Percentiles rank a stretch among this genome's conserved stretches.
These are phyloP conservation scores for Cerceris rybyensis DNA, from an alignment of 2,888 invertebrate species.

Conservation along the genomic window DNA sequence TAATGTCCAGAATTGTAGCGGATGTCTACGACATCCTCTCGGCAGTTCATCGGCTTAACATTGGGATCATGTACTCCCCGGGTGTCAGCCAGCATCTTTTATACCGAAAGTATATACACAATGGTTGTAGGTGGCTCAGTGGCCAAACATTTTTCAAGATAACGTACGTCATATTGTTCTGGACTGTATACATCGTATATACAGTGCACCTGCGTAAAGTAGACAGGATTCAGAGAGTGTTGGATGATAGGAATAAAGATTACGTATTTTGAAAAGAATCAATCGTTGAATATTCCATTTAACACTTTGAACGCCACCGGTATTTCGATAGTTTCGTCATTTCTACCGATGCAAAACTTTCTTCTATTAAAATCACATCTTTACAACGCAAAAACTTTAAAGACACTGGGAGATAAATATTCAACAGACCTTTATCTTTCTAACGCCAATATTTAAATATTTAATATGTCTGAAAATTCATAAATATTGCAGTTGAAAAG, in stretches of 20 bases:
- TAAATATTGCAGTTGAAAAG: too few species aligned
- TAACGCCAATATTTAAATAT: too few species aligned
- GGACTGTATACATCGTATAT: conserved; percentile 42
- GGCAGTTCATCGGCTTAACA: conserved; percentile 60
- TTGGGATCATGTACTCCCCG: conserved; percentile 63
- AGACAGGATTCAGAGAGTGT: neutral
- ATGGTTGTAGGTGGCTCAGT: conserved; percentile 68
- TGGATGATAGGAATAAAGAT: conserved; percentile 38
- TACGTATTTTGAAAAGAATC: neutral
- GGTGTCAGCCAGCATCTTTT: conserved; percentile 39
- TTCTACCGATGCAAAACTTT: too few species aligned
- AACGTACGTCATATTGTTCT: conserved; percentile 73
- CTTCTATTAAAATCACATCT: too few species aligned
- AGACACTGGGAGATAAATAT: too few species aligned
- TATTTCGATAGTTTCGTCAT: too few species aligned
- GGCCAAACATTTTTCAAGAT: conserved; percentile 78
- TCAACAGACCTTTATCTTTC: too few species aligned
- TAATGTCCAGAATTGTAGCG: neutral
- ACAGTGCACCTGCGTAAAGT: conserved; percentile 36
- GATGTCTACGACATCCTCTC: conserved; percentile 8
- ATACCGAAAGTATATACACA: conserved; percentile 62
- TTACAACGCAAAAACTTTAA: too few species aligned
- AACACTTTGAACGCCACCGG: too few species aligned
- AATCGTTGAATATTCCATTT: too few species aligned
- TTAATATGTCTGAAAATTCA: too few species aligned